Percentiles rank a stretch among this genome's conserved stretches.
phyloP scores from a whole-genome alignment of 2,113 vertebrate species.

The Bubalus kerabau region DNA sequence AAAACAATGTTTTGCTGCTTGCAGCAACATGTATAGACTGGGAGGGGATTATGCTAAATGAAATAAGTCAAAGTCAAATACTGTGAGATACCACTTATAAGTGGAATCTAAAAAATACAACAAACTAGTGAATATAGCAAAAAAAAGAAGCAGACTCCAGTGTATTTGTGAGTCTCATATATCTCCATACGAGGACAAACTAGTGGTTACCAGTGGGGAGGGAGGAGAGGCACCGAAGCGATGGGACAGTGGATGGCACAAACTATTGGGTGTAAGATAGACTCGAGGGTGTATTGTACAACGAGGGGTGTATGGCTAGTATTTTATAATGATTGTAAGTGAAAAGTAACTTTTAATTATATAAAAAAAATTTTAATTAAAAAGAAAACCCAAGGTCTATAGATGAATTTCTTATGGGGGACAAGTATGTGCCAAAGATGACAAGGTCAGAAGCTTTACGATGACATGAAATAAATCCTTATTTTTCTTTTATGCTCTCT shows the following conservation, averaged over 20 bases:
- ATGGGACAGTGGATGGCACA: no score
- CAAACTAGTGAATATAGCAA: background rate
- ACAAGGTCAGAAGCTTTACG: background rate
- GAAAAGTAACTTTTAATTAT: background rate
- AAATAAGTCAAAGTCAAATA: background rate
- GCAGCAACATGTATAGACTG: background rate
- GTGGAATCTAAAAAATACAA: background rate
- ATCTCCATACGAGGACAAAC: background rate
- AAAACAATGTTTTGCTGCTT: background rate
- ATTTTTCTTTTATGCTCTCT: background rate
- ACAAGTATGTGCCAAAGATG: background rate
- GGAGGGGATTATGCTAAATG: background rate
- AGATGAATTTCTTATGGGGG: background rate
- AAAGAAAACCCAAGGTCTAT: background rate
- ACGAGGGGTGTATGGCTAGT: background rate
- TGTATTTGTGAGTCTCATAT: background rate
- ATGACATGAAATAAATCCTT: background rate
- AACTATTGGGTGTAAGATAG: background rate
- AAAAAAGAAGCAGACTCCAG: background rate
- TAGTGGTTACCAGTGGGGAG: background rate
- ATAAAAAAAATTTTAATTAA: background rate
- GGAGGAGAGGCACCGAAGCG: rapidly evolving
- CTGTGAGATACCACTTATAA: background rate
- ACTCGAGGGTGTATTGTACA: background rate
- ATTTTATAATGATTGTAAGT: background rate